Evolutionary conservation across 2,888 invertebrate genomes (phyloP).

Genomic region (Lottia gigantea): DNA sequence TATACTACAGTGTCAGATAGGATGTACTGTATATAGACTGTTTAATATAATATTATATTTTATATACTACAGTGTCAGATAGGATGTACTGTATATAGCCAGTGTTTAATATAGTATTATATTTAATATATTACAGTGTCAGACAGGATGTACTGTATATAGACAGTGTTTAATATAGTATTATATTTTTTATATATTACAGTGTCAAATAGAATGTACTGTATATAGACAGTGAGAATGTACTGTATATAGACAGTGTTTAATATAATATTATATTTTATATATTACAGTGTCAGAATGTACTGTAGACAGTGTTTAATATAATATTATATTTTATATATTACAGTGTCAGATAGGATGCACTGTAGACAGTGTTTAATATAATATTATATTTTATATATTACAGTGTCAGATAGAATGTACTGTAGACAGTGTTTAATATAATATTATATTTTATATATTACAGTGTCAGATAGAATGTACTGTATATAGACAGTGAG

Average conservation of each 20-base stretch:
- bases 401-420: slow-evolving; percentile 1
- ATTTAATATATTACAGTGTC: not conserved
- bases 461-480: slow-evolving; percentile 1
- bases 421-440: not conserved
- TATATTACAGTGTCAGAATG: not conserved
- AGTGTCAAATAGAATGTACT: no score
- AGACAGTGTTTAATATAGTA: no score
- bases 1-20: no score
- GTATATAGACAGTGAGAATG: no score
- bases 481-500: not conserved
- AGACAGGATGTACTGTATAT: not conserved
- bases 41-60: no score
- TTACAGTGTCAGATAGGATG: no score
- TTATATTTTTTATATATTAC: no score
- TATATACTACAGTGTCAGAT: no score
- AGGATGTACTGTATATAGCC: no score
- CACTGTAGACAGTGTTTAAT: not conserved
- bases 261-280: not conserved
- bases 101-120: not conserved
- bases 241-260: no score
- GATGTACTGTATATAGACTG: no score
- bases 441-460: not conserved
- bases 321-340: not conserved
- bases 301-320: not conserved
- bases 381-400: not conserved